These are phyloP conservation scores for Cephus nigrinus DNA, from an alignment of 2,888 invertebrate species.

Conservation along the genomic window DNA sequence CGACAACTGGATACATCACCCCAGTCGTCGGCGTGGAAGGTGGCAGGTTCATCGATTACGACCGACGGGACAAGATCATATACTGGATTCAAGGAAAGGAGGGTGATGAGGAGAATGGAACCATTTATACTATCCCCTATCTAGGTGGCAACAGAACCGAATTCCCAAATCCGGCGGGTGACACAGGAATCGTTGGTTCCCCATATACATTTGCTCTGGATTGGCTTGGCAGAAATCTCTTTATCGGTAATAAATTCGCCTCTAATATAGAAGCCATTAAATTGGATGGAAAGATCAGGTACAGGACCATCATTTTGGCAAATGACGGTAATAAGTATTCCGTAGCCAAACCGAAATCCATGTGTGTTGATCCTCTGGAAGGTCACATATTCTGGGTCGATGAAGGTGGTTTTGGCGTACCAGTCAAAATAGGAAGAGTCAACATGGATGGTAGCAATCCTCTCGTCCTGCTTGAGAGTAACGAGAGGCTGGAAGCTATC, in stretches of 20 bases:
- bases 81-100: slow-evolving; percentile 86
- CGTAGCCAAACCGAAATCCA: slow-evolving; percentile 87
- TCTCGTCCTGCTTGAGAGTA: slow-evolving; percentile 76
- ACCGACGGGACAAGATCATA: slow-evolving; percentile 83
- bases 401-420: slow-evolving; percentile 90
- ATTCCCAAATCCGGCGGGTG: slow-evolving; percentile 76
- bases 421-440: slow-evolving; percentile 88
- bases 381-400: slow-evolving; percentile 96
- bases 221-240: slow-evolving; percentile 96
- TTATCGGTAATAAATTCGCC: slow-evolving; percentile 88
- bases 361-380: slow-evolving; percentile 92
- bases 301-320: slow-evolving; percentile 85
- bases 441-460: slow-evolving; percentile 94
- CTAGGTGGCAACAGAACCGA: slow-evolving; percentile 87
- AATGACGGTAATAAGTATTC: slow-evolving; percentile 89
- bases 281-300: slow-evolving; percentile 86
- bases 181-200: slow-evolving; percentile 89
- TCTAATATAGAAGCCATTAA: slow-evolving; percentile 92
- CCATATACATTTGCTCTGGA: slow-evolving; percentile 94
- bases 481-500: slow-evolving; percentile 84
- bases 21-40: slow-evolving; percentile 90
- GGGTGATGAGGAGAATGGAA: slow-evolving; percentile 83
- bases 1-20: slow-evolving; percentile 81
- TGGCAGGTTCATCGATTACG: slow-evolving; percentile 92
- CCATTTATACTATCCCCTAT: slow-evolving; percentile 85